Conservation (phyloP, 1,140 invertebrate genomes). For the Proctacanthus coquilletti region DNA sequence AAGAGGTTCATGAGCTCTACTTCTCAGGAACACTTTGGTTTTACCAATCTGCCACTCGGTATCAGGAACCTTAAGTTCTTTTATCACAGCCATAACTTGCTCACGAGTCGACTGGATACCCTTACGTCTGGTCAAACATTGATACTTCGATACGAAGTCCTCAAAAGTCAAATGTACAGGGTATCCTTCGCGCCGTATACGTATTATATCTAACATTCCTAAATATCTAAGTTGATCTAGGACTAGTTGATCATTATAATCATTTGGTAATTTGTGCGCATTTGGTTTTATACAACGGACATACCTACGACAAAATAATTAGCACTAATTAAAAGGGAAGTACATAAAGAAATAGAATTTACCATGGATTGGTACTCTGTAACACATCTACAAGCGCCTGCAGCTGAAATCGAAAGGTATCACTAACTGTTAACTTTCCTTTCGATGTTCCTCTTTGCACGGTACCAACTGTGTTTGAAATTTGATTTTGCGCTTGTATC, state of each 20-base stretch:
- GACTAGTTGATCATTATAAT: conserved; percentile 71
- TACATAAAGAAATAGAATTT: conserved; percentile 10
- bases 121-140: conserved; percentile 18
- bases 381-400: conserved; percentile 84
- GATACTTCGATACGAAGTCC: conserved; percentile 54
- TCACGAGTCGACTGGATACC: conserved; percentile 6
- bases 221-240: conserved; percentile 83
- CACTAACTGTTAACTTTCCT: conserved; percentile 83
- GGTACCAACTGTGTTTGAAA: conserved; percentile 37
- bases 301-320: conserved; percentile 43
- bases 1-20: conserved; percentile 69
- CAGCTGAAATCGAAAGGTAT: conserved; percentile 81
- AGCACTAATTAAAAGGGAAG: conserved; percentile 4
- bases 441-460: conserved; percentile 76
- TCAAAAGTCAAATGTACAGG: conserved; percentile 71
- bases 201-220: conserved; percentile 91
- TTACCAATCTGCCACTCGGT: conserved; percentile 86
- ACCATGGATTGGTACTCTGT: conserved; percentile 86
- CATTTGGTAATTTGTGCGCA: conserved; percentile 65
- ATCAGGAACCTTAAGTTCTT: conserved; percentile 40
- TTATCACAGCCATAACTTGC: conserved; percentile 33
- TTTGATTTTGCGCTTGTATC: conserved; percentile 7
- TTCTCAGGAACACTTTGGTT: conserved; percentile 77
- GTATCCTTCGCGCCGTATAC: conserved; percentile 84
- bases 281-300: conserved; percentile 94